These are phyloP conservation scores for Cheilosia grossa DNA, from an alignment of 2,888 invertebrate species.

Conservation along the genomic window DNA sequence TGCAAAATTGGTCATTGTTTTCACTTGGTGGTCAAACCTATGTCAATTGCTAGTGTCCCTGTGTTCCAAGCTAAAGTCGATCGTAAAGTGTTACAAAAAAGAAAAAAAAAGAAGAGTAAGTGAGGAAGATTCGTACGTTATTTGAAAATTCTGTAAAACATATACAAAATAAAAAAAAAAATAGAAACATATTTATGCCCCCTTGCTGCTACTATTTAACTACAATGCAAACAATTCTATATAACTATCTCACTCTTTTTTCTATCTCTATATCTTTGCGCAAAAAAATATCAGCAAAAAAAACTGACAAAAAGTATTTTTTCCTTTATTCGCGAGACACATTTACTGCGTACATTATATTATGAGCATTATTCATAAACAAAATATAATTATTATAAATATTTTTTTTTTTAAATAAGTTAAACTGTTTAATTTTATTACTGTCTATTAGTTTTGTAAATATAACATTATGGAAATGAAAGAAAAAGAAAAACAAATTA, in stretches of 20 bases:
- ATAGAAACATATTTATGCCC: slow-evolving; percentile 31
- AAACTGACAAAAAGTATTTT: slow-evolving; percentile 1
- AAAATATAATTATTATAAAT: neutral
- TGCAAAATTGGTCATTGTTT: too few relatives aligned
- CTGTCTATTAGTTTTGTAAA: slow-evolving; percentile 34
- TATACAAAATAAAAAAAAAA: slow-evolving; percentile 19
- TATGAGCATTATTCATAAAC: slow-evolving; percentile 13
- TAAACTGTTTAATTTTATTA: slow-evolving; percentile 18
- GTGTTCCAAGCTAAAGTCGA: neutral
- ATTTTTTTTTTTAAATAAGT: slow-evolving; percentile 18
- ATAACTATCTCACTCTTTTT: slow-evolving; percentile 26
- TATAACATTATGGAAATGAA: slow-evolving; percentile 20
- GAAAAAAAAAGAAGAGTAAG: neutral
- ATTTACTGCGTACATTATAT: slow-evolving; percentile 2
- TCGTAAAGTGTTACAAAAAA: slow-evolving; percentile 11
- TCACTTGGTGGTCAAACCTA: too few relatives aligned
- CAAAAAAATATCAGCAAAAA: slow-evolving; percentile 12
- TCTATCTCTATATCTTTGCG: slow-evolving; percentile 7
- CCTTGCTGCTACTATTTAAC: slow-evolving; percentile 32
- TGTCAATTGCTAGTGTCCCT: too few relatives aligned
- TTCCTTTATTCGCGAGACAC: slow-evolving; percentile 11
- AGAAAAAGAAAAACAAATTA: neutral
- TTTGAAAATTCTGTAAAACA: neutral
- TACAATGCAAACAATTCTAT: slow-evolving; percentile 46
- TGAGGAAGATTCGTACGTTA: neutral